A percentile compares a stretch with the other conserved stretches of the same genome.
These are phyloP conservation scores for Colaptes auratus DNA, from an alignment of 2,113 vertebrate genomes.

Conservation along the genomic window DNA sequence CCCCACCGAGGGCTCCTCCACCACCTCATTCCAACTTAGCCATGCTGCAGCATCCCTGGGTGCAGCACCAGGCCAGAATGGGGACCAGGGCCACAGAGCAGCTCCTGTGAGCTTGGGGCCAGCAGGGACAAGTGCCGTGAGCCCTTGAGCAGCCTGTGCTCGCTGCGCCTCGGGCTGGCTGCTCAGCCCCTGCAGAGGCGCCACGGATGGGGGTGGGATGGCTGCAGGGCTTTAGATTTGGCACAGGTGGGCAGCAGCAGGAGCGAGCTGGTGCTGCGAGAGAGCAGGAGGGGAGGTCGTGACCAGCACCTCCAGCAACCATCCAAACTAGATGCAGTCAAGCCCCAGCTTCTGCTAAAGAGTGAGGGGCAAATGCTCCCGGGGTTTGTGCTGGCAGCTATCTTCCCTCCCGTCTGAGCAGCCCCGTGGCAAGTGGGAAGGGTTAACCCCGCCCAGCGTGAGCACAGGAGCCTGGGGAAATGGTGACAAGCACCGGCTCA, in stretches of 20 bases:
- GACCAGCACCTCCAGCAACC: background rate
- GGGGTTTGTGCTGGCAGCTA: fast-evolving
- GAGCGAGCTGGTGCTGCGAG: background rate
- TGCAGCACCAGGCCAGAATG: background rate
- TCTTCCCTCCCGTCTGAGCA: fast-evolving
- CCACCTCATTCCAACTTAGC: fast-evolving
- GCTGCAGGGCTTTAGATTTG: background rate
- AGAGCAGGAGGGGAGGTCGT: background rate
- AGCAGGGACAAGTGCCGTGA: fast-evolving
- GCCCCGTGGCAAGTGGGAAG: background rate
- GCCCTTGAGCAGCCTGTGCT: background rate
- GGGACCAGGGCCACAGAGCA: fast-evolving
- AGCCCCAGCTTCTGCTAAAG: background rate
- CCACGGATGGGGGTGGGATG: fast-evolving
- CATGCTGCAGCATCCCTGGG: background rate
- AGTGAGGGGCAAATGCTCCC: fast-evolving
- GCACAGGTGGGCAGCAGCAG: fast-evolving
- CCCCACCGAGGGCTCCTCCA: background rate
- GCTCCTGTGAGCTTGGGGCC: background rate
- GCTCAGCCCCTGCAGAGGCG: background rate
- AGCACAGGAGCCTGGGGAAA: background rate
- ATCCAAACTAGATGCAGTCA: fast-evolving
- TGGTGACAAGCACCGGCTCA: fast-evolving
- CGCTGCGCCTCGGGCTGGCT: fast-evolving
- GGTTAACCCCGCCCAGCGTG: background rate